Conservation (phyloP, 2,113 vertebrate species). For the Ammodytes dubius region DNA sequence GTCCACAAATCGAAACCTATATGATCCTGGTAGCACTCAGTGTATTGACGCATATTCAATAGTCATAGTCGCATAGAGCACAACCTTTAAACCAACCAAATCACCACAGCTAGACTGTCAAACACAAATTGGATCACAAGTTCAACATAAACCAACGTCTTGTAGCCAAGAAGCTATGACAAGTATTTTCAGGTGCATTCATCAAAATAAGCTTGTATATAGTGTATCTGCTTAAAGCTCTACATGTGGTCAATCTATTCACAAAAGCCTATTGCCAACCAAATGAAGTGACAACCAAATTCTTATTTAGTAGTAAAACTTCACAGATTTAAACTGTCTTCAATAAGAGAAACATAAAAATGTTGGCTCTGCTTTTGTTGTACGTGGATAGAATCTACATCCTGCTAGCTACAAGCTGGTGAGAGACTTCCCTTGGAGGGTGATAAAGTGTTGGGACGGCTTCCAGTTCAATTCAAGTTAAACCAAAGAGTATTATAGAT, state of each 20-base stretch:
- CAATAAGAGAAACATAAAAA: conserved; percentile 34
- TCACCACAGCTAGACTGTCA: background rate
- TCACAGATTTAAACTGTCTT: conserved; percentile 31
- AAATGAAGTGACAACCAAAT: conserved; percentile 23
- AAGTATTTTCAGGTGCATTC: conserved; percentile 4
- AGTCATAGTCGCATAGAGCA: too few relatives aligned
- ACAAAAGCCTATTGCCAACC: conserved; percentile 12
- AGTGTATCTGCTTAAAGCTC: conserved; percentile 19
- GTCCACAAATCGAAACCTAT: background rate
- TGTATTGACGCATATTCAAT: background rate
- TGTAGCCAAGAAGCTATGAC: conserved; percentile 8
- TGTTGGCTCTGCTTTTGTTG: conserved; percentile 23
- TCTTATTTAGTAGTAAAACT: conserved; percentile 35
- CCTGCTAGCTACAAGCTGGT: conserved; percentile 26
- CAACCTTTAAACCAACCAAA: background rate
- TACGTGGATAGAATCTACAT: conserved; percentile 31
- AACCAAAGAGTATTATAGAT: background rate
- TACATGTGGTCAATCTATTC: conserved; percentile 13
- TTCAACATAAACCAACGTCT: conserved; percentile 9
- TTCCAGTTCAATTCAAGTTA: background rate
- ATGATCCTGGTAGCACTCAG: background rate
- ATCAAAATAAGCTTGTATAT: conserved; percentile 24
- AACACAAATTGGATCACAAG: conserved; percentile 10
- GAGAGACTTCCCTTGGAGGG: background rate
- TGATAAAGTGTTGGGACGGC: background rate